Base-by-base conservation (phyloP, 1,140 invertebrate genomes). In the Drusus annulatus region DNA sequence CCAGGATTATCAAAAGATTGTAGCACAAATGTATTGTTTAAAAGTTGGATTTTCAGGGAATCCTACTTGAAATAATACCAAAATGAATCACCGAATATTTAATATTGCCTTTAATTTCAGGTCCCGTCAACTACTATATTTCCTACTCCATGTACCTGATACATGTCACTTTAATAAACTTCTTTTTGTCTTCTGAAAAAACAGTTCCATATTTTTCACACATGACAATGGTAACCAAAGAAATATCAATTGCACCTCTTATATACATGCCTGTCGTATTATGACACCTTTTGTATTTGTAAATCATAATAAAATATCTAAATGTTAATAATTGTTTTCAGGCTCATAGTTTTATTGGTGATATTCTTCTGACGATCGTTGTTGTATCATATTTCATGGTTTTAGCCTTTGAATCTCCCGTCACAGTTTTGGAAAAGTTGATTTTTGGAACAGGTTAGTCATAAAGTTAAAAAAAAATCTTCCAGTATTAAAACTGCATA, bases 91-190 rank as follows among this genome's bases (percentile, higher is more conserved):
- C n/a, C n/a, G n/a, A n/a, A n/a, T n/a, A n/a, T n/a, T n/a, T n/a
- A n/a, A n/a, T n/a, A n/a, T n/a, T n/a, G n/a, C n/a, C n/a, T n/a
- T n/a, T n/a, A n/a, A n/a, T n/a, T n/a, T n/a, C n/a, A n/a, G n/a
- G n/a, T n/a, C n/a, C n/a, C n/a, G n/a, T n/a, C n/a, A n/a, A n/a
- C n/a, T n/a, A n/a, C n/a, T n/a, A n/a, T 36, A 81, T 91, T 3
- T 90, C 90, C 0, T 91, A 90, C 79, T 89, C 87, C 6, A 90
- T 90, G 82, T 91, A 91, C 80, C 75, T 91, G 3, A 86, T 89
- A 73, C 91, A 91, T 80, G 85, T 87, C 7, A 1, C 17, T 7
- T 1, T 68, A 45, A 23, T 31, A 1, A 25, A n/a, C 13, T 68
- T 1, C 80, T 80, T 76, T 51, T 31, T 68, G 15, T 23, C 52